Evolutionary conservation across 1,140 invertebrate genomes (phyloP), one percentile per base, ranked within the genome.

Genomic region (Stegodyphus mimosarum): DNA sequence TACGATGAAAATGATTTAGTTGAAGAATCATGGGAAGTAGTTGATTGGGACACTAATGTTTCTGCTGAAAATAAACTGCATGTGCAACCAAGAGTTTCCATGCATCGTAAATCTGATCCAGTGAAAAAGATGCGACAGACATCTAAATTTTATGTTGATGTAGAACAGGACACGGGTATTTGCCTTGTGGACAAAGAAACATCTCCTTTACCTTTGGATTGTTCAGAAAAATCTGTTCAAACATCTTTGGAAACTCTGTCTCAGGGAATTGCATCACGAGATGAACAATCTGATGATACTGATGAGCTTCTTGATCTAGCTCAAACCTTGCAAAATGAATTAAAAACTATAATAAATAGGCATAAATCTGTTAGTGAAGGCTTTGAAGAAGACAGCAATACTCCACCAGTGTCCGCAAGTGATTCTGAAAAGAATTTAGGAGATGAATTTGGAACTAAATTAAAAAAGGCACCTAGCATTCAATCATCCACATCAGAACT

Each of bases 201-300:
- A n/a, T 76, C 86, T 71, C 67, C 72, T 33, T 18, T 76, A 18
- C 78, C 60, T 71, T n/a, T 73, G 17, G 78, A 81, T 77, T 81
- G 75, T 72, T 76, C 78, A 11, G 86, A 87, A 77, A 87, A 87
- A 67, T 87, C 86, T 69, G 78, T 87, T 1, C 86, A 87, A 71
- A 87, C 86, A 52, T 81, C 79, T 70, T 71, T 78, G 55, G 86
- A 83, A 78, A 64, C 66, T 15, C 33, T 69, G 17, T 69, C 66
- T n/a, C 66, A 18, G n/a, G 83, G 74, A 18, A 33, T 72, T 66
- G 66, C 48, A 6, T 85, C 83, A 48, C 83, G n/a, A 63, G 81
- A 74, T 50, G 77, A 86, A 51, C 10, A 66, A 73, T 79, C 76
- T 13, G 77, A 80, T 33, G 72, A 87, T 48, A 87, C 86, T 55